Evolutionary conservation across 2,888 invertebrate genomes (phyloP).

Genomic region (Dolichopus griseipennis): DNA sequence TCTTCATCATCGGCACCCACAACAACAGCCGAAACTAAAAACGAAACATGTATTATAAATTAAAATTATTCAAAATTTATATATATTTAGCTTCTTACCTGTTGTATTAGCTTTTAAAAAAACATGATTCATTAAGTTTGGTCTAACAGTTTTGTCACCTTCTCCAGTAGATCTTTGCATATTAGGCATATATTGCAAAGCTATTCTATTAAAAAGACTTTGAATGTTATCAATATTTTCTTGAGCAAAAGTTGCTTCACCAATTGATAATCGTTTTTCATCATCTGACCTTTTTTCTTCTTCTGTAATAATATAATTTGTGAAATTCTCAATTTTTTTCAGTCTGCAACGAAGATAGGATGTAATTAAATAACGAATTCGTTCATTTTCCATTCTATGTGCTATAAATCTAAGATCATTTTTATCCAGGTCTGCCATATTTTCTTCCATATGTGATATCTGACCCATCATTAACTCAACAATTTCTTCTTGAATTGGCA

Average conservation of each 20-base stretch:
- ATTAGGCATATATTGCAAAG: slow-evolving; percentile 67
- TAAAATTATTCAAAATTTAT: neutral
- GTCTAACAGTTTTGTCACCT: slow-evolving; percentile 56
- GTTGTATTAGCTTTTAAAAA: slow-evolving; percentile 71
- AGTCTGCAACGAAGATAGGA: slow-evolving; percentile 77
- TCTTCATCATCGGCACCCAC: slow-evolving; percentile 64
- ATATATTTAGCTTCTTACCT: slow-evolving; percentile 26
- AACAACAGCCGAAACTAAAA: slow-evolving; percentile 55
- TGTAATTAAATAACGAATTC: slow-evolving; percentile 75
- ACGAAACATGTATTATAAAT: neutral
- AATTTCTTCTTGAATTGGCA: slow-evolving; percentile 73
- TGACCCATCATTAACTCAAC: slow-evolving; percentile 83
- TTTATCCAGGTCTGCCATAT: slow-evolving; percentile 62
- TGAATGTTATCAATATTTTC: slow-evolving; percentile 50
- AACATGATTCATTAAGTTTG: slow-evolving; percentile 73
- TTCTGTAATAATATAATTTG: slow-evolving; percentile 62
- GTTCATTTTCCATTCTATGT: slow-evolving; percentile 79
- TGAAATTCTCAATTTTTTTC: slow-evolving; percentile 75
- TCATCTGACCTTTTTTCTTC: slow-evolving; percentile 54
- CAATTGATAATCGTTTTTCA: slow-evolving; percentile 58
- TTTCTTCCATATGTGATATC: slow-evolving; percentile 79
- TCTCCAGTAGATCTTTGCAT: slow-evolving; percentile 60
- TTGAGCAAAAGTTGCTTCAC: slow-evolving; percentile 68
- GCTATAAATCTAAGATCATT: slow-evolving; percentile 70
- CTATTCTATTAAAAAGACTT: slow-evolving; percentile 57